Conservation (phyloP, 2,797 vertebrate genomes). For the Tragelaphus eurycerus region DNA sequence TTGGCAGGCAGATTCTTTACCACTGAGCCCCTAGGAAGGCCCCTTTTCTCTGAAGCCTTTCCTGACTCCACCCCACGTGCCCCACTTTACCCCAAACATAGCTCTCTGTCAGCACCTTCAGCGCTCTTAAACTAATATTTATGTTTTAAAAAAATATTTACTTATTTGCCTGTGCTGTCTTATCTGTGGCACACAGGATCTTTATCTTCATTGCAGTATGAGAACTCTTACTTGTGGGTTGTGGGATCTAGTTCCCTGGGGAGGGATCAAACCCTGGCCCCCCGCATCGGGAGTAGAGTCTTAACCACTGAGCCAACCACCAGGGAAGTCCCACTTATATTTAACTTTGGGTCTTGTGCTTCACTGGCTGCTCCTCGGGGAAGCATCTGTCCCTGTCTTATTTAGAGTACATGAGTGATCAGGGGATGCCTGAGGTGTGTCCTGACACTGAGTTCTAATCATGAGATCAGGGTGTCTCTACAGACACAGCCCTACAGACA, state of each 20-base stretch:
- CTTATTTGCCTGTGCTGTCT: neutral
- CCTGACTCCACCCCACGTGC: fast-evolving
- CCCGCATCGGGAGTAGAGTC: fast-evolving
- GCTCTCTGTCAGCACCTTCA: neutral
- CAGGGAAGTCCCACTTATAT: neutral
- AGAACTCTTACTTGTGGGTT: neutral
- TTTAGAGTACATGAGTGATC: neutral
- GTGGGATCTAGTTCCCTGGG: neutral
- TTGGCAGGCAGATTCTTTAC: neutral
- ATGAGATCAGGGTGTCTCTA: neutral
- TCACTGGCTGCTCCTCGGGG: neutral
- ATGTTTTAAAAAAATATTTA: neutral
- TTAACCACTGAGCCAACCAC: neutral
- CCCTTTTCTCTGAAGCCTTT: neutral
- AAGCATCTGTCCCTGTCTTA: neutral
- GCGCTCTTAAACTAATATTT: fast-evolving
- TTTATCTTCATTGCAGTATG: neutral
- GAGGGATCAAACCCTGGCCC: neutral
- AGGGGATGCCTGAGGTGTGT: neutral
- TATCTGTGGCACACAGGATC: neutral
- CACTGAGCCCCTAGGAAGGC: neutral
- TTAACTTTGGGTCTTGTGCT: neutral
- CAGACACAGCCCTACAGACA: neutral
- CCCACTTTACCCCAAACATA: too few relatives aligned
- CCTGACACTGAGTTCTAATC: neutral